Evolutionary conservation across 2,113 vertebrate genomes (phyloP).

Genomic region (Promerops cafer): DNA sequence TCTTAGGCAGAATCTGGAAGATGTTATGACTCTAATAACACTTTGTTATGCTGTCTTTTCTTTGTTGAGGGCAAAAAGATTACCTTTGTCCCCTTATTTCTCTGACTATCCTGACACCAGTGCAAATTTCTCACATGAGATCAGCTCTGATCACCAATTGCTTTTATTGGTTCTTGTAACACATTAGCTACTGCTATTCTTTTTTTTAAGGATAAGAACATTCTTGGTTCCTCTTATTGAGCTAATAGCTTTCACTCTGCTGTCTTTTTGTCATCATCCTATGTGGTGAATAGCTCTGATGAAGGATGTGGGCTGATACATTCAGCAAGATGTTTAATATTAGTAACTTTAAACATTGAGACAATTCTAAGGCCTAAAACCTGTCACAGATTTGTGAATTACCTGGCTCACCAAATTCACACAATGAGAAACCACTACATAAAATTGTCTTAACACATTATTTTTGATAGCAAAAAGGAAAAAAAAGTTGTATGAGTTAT

Average conservation of each 20-base stretch:
- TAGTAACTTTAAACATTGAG: not conserved
- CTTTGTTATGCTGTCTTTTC: slow-evolving; percentile 11
- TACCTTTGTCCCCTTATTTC: slow-evolving; percentile 13
- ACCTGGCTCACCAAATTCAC: not conserved
- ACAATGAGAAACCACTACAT: not conserved
- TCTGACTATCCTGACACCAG: not conserved
- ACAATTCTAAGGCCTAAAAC: not conserved
- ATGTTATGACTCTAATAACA: slow-evolving; percentile 51
- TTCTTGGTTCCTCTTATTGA: not conserved
- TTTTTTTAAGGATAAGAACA: not conserved
- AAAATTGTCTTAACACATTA: not conserved
- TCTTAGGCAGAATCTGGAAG: slow-evolving; percentile 50
- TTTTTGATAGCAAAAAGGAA: not conserved
- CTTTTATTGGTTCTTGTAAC: not conserved
- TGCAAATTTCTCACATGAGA: not conserved
- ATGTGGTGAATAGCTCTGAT: not conserved
- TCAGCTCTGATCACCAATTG: slow-evolving; percentile 1
- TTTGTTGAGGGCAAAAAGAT: slow-evolving; percentile 5
- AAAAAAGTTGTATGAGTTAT: not conserved
- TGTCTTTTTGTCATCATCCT: not conserved
- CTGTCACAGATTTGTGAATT: not conserved
- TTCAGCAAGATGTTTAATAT: not conserved
- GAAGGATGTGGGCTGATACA: not conserved
- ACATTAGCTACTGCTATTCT: not conserved
- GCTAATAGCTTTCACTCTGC: not conserved